Conservation (phyloP, 2,888 invertebrate genomes). For the Eupithecia subumbrata region DNA sequence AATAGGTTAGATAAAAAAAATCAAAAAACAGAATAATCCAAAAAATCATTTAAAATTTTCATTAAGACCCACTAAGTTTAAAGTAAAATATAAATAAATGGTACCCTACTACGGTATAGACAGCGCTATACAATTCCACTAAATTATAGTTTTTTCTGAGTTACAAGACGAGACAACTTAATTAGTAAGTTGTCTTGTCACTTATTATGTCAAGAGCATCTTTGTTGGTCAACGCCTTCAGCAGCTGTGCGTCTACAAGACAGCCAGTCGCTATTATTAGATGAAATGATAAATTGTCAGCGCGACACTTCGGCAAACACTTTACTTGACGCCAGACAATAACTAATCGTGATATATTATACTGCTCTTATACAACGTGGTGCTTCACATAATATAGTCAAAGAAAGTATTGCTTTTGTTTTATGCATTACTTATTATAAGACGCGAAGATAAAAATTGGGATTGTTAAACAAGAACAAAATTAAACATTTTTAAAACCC, state of each 20-base stretch:
- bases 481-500: too few relatives aligned
- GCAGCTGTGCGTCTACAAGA: conserved; percentile 62
- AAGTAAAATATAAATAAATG: too few relatives aligned
- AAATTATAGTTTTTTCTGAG: background rate
- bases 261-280: conserved; percentile 58
- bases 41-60: too few relatives aligned
- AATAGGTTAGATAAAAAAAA: too few relatives aligned
- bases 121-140: background rate
- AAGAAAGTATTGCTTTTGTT: too few relatives aligned
- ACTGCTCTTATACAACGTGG: background rate
- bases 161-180: background rate
- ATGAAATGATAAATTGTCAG: conserved; percentile 61
- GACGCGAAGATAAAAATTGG: too few relatives aligned
- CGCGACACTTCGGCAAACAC: background rate
- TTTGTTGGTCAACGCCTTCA: conserved; percentile 51
- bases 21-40: too few relatives aligned
- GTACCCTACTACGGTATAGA: too few relatives aligned
- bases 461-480: too few relatives aligned
- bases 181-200: conserved; percentile 1
- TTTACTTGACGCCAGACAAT: background rate
- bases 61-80: too few relatives aligned
- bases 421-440: too few relatives aligned
- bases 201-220: conserved; percentile 28
- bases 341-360: background rate
- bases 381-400: too few relatives aligned